These are phyloP conservation scores for Neoniphon sammara DNA, from an alignment of 2,797 vertebrate genomes.

Conservation along the genomic window DNA sequence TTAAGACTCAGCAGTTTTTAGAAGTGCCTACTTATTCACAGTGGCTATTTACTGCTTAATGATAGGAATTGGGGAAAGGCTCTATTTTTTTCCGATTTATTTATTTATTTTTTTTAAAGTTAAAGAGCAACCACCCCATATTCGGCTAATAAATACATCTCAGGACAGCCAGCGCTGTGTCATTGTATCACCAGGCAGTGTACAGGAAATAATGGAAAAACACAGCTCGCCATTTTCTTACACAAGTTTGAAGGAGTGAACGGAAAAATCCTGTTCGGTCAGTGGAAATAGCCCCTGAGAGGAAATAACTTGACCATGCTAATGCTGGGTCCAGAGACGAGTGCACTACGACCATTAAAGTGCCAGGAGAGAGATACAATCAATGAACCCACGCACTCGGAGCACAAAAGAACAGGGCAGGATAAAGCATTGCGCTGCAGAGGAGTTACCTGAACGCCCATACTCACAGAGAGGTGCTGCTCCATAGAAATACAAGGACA, in stretches of 20 bases:
- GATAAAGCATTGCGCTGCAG: constrained; percentile 36
- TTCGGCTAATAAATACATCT: constrained; percentile 21
- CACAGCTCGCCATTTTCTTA: constrained; percentile 77
- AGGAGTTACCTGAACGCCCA: constrained; percentile 68
- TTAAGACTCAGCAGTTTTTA: no score
- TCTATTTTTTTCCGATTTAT: constrained; percentile 1
- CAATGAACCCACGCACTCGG: constrained; percentile 80
- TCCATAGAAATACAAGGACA: constrained; percentile 43
- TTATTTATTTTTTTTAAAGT: background rate
- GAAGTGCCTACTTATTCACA: no score
- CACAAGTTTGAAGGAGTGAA: constrained; percentile 80
- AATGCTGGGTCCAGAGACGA: constrained; percentile 78
- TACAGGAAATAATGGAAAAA: constrained; percentile 84
- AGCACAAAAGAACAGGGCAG: constrained; percentile 66
- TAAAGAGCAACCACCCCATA: background rate
- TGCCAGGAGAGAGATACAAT: constrained; percentile 84
- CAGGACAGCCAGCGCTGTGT: constrained; percentile 39
- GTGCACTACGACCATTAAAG: constrained; percentile 82
- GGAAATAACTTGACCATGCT: constrained; percentile 86
- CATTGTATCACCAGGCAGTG: constrained; percentile 47
- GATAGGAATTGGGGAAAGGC: background rate
- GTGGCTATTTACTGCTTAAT: background rate
- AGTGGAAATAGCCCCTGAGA: constrained; percentile 87
- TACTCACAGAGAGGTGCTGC: constrained; percentile 45
- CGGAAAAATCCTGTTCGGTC: constrained; percentile 84